Evolutionary conservation across 2,888 invertebrate genomes (phyloP).

Genomic region (Cyrtodaria siliqua): DNA sequence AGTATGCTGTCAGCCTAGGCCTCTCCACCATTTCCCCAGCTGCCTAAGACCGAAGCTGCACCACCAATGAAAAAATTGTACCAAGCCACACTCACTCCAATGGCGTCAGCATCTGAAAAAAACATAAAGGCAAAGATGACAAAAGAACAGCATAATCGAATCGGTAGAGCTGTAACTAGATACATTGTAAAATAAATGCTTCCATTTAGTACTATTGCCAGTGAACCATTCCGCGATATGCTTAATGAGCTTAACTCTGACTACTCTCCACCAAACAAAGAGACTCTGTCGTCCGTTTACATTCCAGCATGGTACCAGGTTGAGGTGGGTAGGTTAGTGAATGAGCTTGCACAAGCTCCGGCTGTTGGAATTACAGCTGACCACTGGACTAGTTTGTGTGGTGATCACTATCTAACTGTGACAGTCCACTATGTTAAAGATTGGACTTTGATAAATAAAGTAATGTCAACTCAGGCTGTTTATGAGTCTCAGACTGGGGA

Average conservation of each 20-base stretch:
- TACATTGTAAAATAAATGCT: conserved; percentile 10
- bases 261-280: conserved; percentile 7
- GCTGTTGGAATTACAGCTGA: conserved; percentile 6
- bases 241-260: conserved; percentile 1
- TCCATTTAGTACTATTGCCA: conserved; percentile 4
- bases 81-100: too few relatives aligned
- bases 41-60: too few relatives aligned
- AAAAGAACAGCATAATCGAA: background rate
- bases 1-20: too few relatives aligned
- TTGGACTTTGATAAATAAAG: conserved; percentile 1
- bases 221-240: conserved; percentile 1
- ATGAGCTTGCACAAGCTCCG: background rate
- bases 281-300: conserved; percentile 2
- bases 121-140: too few relatives aligned
- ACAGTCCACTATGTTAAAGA: conserved; percentile 9
- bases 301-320: background rate
- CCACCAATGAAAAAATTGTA: too few relatives aligned
- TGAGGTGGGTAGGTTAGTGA: background rate
- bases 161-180: background rate
- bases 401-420: conserved; percentile 9
- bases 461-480: background rate
- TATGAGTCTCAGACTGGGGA: conserved; percentile 10
- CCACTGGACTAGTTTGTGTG: conserved; percentile 4
- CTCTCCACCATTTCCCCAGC: too few relatives aligned
- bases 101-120: too few relatives aligned